These are phyloP conservation scores for Mola mola DNA, from an alignment of 2,113 vertebrate genomes.

Conservation along the genomic window DNA sequence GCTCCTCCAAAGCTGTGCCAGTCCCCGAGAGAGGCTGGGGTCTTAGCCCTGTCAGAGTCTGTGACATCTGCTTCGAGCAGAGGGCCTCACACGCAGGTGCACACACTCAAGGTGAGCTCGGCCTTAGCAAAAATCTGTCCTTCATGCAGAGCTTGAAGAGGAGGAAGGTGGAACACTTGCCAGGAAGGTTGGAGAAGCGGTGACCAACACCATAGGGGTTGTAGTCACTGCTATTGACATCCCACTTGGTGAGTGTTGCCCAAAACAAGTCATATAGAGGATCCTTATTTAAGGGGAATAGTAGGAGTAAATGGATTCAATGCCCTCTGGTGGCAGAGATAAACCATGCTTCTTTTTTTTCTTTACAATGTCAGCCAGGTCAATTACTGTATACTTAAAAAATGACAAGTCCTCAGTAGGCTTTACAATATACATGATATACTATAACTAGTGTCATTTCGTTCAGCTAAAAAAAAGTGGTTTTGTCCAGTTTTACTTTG, in stretches of 20 bases:
- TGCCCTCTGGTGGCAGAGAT: conserved; percentile 64
- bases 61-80: conserved; percentile 92
- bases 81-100: conserved; percentile 71
- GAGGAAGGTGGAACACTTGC: conserved; percentile 95
- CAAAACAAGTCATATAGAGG: conserved; percentile 26
- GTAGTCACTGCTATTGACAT: conserved; percentile 98
- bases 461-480: background rate
- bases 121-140: background rate
- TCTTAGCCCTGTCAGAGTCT: conserved; percentile 92
- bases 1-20: conserved; percentile 91
- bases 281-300: conserved; percentile 34
- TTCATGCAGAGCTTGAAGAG: conserved; percentile 84
- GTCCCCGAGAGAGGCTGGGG: conserved; percentile 98
- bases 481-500: no score
- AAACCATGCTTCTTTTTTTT: no score
- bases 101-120: background rate
- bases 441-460: background rate
- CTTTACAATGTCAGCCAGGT: no score
- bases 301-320: background rate
- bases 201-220: conserved; percentile 95
- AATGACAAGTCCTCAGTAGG: no score
- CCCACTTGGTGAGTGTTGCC: conserved; percentile 88
- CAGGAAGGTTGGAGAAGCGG: conserved; percentile 97
- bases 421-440: no score
- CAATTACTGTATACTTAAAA: no score